Conservation (phyloP, 2,888 invertebrate species). For the Yponomeuta evonymella region DNA sequence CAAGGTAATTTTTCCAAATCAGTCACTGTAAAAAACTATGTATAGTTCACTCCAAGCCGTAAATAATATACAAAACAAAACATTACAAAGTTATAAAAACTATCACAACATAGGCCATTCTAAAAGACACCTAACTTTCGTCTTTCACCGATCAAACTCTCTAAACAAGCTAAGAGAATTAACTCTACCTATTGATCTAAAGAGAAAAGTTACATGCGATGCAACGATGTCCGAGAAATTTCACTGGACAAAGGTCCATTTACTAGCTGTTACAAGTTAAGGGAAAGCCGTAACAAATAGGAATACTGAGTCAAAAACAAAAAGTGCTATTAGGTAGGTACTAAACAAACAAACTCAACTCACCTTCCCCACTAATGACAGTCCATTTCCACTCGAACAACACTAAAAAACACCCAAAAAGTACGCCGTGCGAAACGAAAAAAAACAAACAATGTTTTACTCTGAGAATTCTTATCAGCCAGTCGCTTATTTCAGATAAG, state of each 20-base stretch:
- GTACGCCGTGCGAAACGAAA: slow-evolving; percentile 29
- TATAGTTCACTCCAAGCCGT: no score
- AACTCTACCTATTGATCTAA: neutral
- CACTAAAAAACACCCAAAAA: slow-evolving; percentile 34
- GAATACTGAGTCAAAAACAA: slow-evolving; percentile 23
- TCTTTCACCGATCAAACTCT: no score
- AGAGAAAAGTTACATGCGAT: slow-evolving; percentile 1
- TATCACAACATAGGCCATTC: no score
- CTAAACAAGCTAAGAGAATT: no score
- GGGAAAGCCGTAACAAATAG: neutral
- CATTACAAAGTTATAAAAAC: no score
- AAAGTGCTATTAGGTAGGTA: slow-evolving; percentile 24
- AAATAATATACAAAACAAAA: no score
- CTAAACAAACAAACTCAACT: slow-evolving; percentile 41
- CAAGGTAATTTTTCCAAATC: no score
- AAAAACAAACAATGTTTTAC: slow-evolving; percentile 28
- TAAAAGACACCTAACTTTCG: neutral
- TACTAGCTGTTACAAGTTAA: neutral
- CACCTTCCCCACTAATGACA: slow-evolving; percentile 58
- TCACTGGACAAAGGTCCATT: neutral
- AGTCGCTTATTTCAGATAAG: slow-evolving; percentile 15
- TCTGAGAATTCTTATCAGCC: slow-evolving; percentile 31
- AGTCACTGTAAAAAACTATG: no score
- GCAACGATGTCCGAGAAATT: neutral
- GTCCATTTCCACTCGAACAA: slow-evolving; percentile 47